phyloP scores from a whole-genome alignment of 2,797 vertebrate genomes.

The Sternotherus odoratus region DNA sequence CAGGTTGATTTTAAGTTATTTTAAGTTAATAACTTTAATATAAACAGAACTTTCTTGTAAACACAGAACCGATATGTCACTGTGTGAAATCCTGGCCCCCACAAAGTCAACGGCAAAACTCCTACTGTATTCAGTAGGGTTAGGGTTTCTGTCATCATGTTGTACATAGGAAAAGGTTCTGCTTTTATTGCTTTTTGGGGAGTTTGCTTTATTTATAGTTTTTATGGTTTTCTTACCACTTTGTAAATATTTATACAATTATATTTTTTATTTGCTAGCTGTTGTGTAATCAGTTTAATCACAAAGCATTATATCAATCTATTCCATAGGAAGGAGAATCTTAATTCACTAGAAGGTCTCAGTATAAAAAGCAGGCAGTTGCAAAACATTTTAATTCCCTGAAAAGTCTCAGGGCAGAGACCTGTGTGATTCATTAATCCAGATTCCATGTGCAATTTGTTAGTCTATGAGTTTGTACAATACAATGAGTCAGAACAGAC shows the following conservation, averaged over 20 bases:
- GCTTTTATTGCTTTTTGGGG: no score
- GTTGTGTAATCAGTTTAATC: not conserved
- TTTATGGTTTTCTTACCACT: no score
- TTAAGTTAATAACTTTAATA: no score
- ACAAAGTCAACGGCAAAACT: no score
- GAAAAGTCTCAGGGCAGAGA: not conserved
- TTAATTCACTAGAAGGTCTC: not conserved
- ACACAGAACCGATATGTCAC: no score
- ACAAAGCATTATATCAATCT: fast-evolving
- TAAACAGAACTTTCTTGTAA: no score
- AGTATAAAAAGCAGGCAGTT: fast-evolving
- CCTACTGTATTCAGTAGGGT: no score
- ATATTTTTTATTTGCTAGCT: not conserved
- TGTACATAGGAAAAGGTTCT: no score
- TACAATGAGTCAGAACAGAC: not conserved
- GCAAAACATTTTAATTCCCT: not conserved
- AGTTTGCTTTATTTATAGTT: no score
- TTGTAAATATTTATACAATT: not conserved
- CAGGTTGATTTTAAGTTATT: no score
- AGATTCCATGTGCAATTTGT: not conserved
- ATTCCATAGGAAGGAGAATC: not conserved
- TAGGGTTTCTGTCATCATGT: no score
- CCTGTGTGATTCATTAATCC: not conserved
- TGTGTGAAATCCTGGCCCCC: no score
- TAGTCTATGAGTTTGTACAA: not conserved